A percentile compares a stretch with the other conserved stretches of the same genome.
Conservation (phyloP, 92 coral and sea anemone genomes). For the Zoanthus solanderi region DNA sequence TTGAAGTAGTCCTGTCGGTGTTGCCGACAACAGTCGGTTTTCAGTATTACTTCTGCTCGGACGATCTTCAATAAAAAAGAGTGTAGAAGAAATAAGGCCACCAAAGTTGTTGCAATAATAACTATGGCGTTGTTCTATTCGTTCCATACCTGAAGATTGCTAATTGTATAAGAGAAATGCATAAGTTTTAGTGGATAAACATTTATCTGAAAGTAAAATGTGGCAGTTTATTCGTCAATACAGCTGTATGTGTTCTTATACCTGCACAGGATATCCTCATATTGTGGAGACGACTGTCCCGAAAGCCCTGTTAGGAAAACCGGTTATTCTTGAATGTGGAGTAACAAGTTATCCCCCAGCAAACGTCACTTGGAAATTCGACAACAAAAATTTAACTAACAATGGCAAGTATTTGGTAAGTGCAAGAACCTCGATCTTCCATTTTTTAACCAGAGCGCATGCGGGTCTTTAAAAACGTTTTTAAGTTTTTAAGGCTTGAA, state of each 20-base stretch:
- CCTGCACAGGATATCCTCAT: constrained; percentile 75
- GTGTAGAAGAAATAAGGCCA: too few relatives aligned
- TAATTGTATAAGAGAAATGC: too few relatives aligned
- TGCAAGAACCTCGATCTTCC: not conserved
- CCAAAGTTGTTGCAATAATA: too few relatives aligned
- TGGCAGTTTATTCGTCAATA: not conserved
- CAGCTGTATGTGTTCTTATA: not conserved
- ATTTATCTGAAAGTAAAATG: not conserved
- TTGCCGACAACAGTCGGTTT: too few relatives aligned
- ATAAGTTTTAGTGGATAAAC: not conserved
- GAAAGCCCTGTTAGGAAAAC: constrained; percentile 45
- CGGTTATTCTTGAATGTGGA: constrained; percentile 66
- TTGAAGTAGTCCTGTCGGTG: too few relatives aligned
- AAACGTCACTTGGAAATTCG: constrained; percentile 82
- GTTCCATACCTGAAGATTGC: too few relatives aligned
- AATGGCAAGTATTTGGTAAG: constrained; percentile 18
- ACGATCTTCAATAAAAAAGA: too few relatives aligned
- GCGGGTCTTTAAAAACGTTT: too few relatives aligned
- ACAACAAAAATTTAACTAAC: constrained; percentile 45
- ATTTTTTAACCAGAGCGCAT: not conserved
- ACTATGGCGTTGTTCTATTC: too few relatives aligned
- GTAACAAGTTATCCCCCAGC: constrained; percentile 79
- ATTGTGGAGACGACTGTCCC: constrained; percentile 60
- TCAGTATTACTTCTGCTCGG: too few relatives aligned
- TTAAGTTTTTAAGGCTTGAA: too few relatives aligned